phyloP scores from a whole-genome alignment of 2,888 invertebrate species.

The Amiota communis region DNA sequence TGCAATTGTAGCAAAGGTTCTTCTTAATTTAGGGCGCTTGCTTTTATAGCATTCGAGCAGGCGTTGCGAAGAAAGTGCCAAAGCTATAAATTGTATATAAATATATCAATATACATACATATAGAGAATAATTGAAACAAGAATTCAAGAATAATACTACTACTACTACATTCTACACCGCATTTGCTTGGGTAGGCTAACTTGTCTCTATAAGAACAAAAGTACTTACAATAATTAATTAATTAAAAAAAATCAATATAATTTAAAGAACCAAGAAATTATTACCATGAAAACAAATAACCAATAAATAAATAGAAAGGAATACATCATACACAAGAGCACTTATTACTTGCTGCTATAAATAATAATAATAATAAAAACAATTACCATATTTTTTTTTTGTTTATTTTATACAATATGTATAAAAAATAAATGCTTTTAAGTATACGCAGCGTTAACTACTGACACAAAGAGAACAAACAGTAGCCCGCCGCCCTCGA shows the following conservation, averaged over 20 bases:
- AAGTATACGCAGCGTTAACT: constrained; percentile 51
- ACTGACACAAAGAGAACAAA: constrained; percentile 74
- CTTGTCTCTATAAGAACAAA: constrained; percentile 32
- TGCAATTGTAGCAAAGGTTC: constrained; percentile 32
- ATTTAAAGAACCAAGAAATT: constrained; percentile 31
- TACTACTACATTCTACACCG: constrained; percentile 29
- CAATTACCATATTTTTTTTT: constrained; percentile 16
- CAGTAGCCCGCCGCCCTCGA: constrained; percentile 65
- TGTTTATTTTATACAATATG: no score
- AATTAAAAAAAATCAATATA: constrained; percentile 35
- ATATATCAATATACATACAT: constrained; percentile 31
- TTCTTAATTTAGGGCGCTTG: constrained; percentile 13
- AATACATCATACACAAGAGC: constrained; percentile 56
- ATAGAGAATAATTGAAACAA: constrained; percentile 23
- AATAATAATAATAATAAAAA: constrained; percentile 30
- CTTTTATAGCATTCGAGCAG: constrained; percentile 10
- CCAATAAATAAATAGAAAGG: constrained; percentile 16
- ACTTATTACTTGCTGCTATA: constrained; percentile 53
- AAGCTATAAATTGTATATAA: constrained; percentile 10
- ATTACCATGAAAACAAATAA: constrained; percentile 26
- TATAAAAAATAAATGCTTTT: constrained; percentile 41
- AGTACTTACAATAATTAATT: constrained; percentile 29
- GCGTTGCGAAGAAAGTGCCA: constrained; percentile 19
- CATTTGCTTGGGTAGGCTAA: constrained; percentile 68
- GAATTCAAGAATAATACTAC: not conserved